phyloP scores from a whole-genome alignment of 2,113 vertebrate species.

The Labrus mixtus region DNA sequence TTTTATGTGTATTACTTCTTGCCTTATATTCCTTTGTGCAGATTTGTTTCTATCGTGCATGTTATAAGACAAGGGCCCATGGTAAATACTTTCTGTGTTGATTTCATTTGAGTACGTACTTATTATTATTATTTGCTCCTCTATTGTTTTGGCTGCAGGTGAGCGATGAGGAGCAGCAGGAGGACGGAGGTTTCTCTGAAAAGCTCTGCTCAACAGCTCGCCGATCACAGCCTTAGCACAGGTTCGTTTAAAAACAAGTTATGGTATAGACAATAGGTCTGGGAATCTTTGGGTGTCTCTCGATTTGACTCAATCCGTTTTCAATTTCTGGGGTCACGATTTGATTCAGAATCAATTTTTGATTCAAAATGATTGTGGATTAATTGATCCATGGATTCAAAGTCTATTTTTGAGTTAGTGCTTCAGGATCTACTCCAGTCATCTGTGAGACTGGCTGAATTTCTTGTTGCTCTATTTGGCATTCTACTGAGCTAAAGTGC shows the following conservation, averaged over 20 bases:
- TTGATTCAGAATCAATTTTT: too few species aligned
- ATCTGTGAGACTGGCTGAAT: too few species aligned
- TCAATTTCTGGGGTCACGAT: too few species aligned
- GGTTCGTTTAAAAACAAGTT: slow-evolving; percentile 74
- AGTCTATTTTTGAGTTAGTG: too few species aligned
- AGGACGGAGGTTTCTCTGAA: slow-evolving; percentile 83
- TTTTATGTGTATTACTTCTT: not conserved
- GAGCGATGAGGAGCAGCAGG: slow-evolving; percentile 89
- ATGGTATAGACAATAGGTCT: too few species aligned
- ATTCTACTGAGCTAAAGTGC: too few species aligned
- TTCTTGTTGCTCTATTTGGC: too few species aligned
- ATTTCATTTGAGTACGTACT: not conserved
- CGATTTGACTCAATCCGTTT: too few species aligned
- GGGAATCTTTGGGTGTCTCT: too few species aligned
- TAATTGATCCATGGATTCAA: too few species aligned
- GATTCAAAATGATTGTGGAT: too few species aligned
- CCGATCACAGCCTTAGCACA: slow-evolving; percentile 81
- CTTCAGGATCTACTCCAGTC: too few species aligned
- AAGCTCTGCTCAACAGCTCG: slow-evolving; percentile 81
- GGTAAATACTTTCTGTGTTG: not conserved
- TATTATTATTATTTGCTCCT: not conserved
- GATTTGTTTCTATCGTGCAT: not conserved
- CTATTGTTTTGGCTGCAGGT: slow-evolving; percentile 72
- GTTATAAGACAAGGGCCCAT: not conserved
- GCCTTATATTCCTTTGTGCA: not conserved